Evolutionary conservation across 1,140 invertebrate genomes (phyloP).

Genomic region (Heliothis subflexa): DNA sequence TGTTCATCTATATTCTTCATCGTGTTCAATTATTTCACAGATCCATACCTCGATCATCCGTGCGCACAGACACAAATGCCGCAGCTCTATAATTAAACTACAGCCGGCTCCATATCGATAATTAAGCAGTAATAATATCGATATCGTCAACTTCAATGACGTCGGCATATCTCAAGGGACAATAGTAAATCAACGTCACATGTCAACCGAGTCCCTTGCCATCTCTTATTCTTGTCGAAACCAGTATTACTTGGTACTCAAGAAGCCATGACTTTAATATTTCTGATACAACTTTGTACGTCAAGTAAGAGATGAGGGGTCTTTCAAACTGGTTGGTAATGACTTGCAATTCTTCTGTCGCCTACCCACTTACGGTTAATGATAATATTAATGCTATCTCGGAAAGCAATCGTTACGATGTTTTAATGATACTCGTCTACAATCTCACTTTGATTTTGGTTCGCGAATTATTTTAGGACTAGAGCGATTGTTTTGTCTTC

Average conservation of each 20-base stretch:
- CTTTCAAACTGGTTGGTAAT: conserved; percentile 62
- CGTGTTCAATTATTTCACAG: neutral
- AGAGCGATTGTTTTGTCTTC: conserved; percentile 3
- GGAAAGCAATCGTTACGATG: conserved; percentile 71
- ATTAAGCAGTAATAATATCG: conserved; percentile 45
- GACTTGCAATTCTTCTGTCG: conserved; percentile 79
- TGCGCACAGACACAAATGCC: neutral
- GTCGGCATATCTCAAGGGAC: conserved; percentile 69
- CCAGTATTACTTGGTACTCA: conserved; percentile 65
- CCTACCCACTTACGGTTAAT: conserved; percentile 82
- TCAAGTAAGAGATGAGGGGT: conserved; percentile 56
- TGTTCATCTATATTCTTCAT: neutral
- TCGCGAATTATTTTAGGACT: conserved; percentile 7
- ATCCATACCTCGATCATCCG: neutral
- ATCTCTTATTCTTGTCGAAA: conserved; percentile 61
- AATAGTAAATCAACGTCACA: conserved; percentile 84
- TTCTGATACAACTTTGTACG: conserved; percentile 44
- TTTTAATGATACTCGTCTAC: conserved; percentile 52
- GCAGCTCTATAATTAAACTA: conserved; percentile 32
- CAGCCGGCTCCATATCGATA: conserved; percentile 35
- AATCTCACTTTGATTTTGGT: conserved; percentile 38
- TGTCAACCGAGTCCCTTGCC: conserved; percentile 76
- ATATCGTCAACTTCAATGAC: conserved; percentile 61
- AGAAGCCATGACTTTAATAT: conserved; percentile 64
- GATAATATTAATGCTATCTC: conserved; percentile 83